These are phyloP conservation scores for Hermodice carunculata DNA, from an alignment of 2,888 invertebrate genomes.

Conservation along the genomic window DNA sequence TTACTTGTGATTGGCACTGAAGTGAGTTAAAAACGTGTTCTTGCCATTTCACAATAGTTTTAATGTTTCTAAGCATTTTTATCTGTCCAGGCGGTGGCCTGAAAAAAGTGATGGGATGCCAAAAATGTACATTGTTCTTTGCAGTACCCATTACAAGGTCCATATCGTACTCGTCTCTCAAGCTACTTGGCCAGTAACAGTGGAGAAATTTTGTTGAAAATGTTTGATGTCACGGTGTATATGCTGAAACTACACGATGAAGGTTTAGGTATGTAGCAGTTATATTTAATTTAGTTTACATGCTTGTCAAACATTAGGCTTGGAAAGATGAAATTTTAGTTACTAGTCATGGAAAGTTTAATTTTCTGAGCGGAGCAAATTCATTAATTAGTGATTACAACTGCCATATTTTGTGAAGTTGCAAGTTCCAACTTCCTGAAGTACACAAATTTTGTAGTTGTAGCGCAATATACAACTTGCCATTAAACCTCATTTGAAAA, in stretches of 20 bases:
- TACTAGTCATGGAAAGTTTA: neutral
- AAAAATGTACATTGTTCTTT: neutral
- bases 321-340: too few relatives aligned
- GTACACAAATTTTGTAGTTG: too few relatives aligned
- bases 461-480: too few relatives aligned
- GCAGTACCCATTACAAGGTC: slow-evolving; percentile 21
- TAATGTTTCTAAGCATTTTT: too few relatives aligned
- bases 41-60: too few relatives aligned
- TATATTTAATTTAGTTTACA: neutral
- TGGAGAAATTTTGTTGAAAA: neutral
- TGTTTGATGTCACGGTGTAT: slow-evolving; percentile 10
- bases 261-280: neutral
- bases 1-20: too few relatives aligned
- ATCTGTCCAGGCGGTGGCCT: too few relatives aligned
- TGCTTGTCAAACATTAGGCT: neutral
- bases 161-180: slow-evolving; percentile 7
- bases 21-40: too few relatives aligned
- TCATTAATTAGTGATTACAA: neutral
- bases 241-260: slow-evolving; percentile 1
- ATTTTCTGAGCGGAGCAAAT: neutral
- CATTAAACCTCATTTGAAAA: too few relatives aligned
- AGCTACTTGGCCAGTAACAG: slow-evolving; percentile 4
- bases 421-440: too few relatives aligned
- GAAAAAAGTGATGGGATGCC: too few relatives aligned
- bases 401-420: neutral